These are phyloP conservation scores for Chironomus riparius DNA, from an alignment of 2,888 invertebrate genomes.

Conservation along the genomic window DNA sequence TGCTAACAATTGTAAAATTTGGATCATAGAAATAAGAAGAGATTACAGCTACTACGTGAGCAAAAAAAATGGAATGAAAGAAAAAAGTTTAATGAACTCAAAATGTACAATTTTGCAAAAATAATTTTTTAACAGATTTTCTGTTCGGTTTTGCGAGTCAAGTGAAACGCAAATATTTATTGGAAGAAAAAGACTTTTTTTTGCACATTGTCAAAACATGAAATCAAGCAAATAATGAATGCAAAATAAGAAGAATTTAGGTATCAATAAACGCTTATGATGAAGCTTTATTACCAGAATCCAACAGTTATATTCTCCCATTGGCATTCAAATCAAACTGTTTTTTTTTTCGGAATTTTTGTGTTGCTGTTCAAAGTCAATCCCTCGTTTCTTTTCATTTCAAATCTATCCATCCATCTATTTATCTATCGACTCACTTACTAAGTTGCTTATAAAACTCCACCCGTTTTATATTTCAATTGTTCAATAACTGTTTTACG, in stretches of 20 bases:
- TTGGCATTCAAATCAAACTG: conserved; percentile 2
- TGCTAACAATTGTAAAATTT: no score
- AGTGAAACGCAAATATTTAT: no score
- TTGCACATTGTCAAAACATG: not conserved
- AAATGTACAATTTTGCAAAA: no score
- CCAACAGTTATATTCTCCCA: not conserved
- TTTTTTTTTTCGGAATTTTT: not conserved
- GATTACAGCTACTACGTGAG: no score
- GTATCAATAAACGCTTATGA: not conserved
- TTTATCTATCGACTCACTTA: not conserved
- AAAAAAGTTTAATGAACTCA: no score
- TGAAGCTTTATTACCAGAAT: not conserved
- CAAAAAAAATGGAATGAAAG: no score
- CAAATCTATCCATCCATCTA: not conserved
- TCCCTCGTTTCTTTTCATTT: not conserved
- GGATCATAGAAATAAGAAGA: no score
- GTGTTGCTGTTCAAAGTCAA: not conserved
- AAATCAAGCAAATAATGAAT: not conserved
- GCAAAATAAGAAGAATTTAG: not conserved
- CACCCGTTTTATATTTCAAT: not conserved
- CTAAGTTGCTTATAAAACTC: not conserved
- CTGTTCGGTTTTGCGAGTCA: no score
- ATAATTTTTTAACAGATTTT: no score
- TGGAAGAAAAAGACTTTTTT: not conserved
- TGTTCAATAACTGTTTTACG: not conserved